phyloP scores from a whole-genome alignment of 2,113 vertebrate genomes.

The Odontesthes bonariensis region DNA sequence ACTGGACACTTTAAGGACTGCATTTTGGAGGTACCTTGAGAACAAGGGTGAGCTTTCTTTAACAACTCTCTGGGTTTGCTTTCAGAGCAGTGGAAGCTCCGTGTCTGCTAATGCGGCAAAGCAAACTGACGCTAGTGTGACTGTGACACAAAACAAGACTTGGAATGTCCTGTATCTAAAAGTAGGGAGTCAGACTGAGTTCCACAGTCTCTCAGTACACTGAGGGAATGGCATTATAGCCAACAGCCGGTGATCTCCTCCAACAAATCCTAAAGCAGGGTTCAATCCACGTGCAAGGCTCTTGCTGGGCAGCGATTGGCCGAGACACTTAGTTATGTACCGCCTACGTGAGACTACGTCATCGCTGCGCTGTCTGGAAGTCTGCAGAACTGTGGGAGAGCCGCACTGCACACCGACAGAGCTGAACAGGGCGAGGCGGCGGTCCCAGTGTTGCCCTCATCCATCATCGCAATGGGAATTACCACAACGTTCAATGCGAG shows the following conservation, averaged over 20 bases:
- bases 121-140: no score
- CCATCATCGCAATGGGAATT: conserved; percentile 80
- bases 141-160: no score
- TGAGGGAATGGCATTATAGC: no score
- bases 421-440: conserved; percentile 55
- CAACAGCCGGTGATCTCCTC: neutral
- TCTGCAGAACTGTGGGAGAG: conserved; percentile 39
- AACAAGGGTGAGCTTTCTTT: no score
- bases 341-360: conserved; percentile 55
- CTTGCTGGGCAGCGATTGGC: conserved; percentile 32
- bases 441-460: conserved; percentile 43
- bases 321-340: conserved; percentile 41
- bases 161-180: no score
- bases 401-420: conserved; percentile 53
- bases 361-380: conserved; percentile 45
- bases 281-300: conserved; percentile 40
- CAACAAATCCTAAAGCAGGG: neutral
- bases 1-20: no score
- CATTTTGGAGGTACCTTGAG: no score
- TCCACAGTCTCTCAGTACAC: no score
- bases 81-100: no score
- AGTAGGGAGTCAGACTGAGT: no score
- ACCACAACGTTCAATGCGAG: conserved; percentile 46
- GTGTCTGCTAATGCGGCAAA: no score
- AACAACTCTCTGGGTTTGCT: no score